These are phyloP conservation scores for Araneus ventricosus DNA, from an alignment of 1,140 invertebrate genomes.

Conservation along the genomic window DNA sequence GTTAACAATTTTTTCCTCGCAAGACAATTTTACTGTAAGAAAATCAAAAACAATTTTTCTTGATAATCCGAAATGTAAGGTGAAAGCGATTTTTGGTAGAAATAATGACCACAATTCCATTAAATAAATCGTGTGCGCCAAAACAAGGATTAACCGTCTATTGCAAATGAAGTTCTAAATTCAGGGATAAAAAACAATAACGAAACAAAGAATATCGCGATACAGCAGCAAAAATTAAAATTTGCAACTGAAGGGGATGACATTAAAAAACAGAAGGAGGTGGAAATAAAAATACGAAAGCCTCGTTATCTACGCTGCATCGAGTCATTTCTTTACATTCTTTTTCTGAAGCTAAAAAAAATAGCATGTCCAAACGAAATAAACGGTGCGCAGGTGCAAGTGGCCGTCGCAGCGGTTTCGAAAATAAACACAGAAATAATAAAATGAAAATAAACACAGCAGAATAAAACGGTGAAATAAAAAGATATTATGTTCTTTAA, in stretches of 20 bases:
- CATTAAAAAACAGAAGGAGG: constrained; percentile 7
- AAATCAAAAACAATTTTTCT: background rate
- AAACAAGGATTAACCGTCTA: constrained; percentile 52
- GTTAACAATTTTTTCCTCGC: background rate
- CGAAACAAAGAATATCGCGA: background rate
- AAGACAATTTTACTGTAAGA: background rate
- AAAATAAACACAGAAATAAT: background rate
- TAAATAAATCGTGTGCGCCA: constrained; percentile 13
- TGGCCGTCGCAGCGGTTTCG: constrained; percentile 53
- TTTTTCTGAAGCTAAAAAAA: constrained; percentile 48
- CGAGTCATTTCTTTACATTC: background rate
- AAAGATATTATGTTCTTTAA: background rate
- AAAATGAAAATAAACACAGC: constrained; percentile 16
- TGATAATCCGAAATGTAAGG: background rate
- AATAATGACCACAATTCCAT: background rate
- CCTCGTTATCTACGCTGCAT: background rate
- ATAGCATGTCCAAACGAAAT: constrained; percentile 34
- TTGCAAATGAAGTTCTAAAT: constrained; percentile 46
- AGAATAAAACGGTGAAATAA: background rate
- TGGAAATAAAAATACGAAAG: too few species aligned
- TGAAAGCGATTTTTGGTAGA: background rate
- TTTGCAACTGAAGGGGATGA: constrained; percentile 14
- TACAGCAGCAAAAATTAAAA: constrained; percentile 37
- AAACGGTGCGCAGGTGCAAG: constrained; percentile 44
- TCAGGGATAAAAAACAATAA: background rate